Percentiles rank a stretch among this genome's conserved stretches.
phyloP scores from a whole-genome alignment of 2,113 vertebrate genomes.

The Podarcis muralis region DNA sequence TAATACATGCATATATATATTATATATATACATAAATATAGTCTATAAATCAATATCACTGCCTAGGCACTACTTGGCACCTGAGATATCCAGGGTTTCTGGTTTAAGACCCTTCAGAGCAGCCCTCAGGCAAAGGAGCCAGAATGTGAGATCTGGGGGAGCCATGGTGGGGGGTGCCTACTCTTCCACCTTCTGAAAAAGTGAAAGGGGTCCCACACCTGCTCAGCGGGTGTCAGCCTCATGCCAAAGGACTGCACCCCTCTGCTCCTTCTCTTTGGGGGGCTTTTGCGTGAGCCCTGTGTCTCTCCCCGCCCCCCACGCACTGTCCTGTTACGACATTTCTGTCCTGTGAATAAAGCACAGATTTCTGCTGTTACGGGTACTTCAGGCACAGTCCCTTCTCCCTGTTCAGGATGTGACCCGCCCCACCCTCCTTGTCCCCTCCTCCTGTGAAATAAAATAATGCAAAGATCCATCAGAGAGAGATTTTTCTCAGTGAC shows the following conservation, averaged over 20 bases:
- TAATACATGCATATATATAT: background rate
- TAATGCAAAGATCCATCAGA: no score
- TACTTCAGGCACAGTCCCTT: constrained; percentile 62
- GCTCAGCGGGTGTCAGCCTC: background rate
- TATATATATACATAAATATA: background rate
- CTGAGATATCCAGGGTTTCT: background rate
- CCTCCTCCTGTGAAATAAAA: constrained; percentile 71
- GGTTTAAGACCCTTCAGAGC: background rate
- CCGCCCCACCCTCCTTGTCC: constrained; percentile 31
- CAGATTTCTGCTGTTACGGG: constrained; percentile 81
- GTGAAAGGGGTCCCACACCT: background rate
- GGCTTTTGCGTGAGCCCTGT: background rate
- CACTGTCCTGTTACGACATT: constrained; percentile 42
- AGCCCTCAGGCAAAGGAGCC: background rate
- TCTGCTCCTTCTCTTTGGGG: background rate
- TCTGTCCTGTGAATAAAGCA: constrained; percentile 79
- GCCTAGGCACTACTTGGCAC: background rate
- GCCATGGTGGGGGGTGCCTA: fast-evolving
- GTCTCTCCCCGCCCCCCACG: constrained; percentile 49
- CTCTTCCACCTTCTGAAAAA: background rate
- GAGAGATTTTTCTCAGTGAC: no score
- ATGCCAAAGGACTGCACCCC: background rate
- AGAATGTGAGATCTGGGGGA: fast-evolving
- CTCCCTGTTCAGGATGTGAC: constrained; percentile 70
- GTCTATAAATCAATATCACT: constrained; percentile 11